Evolutionary conservation across 2,888 invertebrate species (phyloP).

Genomic region (Tetropium fuscum): DNA sequence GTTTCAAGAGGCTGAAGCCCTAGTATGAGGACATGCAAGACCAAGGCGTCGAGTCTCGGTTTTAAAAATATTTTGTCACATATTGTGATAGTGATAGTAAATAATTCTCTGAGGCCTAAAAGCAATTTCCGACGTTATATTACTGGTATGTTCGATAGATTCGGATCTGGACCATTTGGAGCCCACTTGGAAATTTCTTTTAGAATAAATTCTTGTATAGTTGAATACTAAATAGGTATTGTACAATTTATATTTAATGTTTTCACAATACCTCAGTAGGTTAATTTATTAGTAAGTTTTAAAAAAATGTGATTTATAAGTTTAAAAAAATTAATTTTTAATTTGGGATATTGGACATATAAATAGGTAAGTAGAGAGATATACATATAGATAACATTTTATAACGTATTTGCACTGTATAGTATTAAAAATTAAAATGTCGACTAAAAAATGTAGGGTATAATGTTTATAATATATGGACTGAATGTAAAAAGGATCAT

Average conservation of each 20-base stretch:
- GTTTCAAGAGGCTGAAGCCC: conserved; percentile 82
- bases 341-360: conserved; percentile 30
- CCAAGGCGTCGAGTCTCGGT: conserved; percentile 57
- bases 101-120: conserved; percentile 19
- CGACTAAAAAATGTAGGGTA: conserved; percentile 19
- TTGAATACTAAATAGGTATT: conserved; percentile 35
- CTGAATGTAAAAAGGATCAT: conserved; percentile 20
- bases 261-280: conserved; percentile 42
- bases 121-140: conserved; percentile 18
- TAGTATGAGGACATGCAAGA: conserved; percentile 65
- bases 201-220: conserved; percentile 23
- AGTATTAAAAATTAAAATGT: conserved; percentile 22
- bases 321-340: conserved; percentile 30
- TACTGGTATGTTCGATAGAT: background rate
- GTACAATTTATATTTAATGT: conserved; percentile 34
- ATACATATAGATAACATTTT: conserved; percentile 27
- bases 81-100: conserved; percentile 49
- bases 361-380: conserved; percentile 24
- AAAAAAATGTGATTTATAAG: conserved; percentile 42
- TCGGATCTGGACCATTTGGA: conserved; percentile 5
- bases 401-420: conserved; percentile 28
- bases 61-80: conserved; percentile 48
- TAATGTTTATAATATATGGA: conserved; percentile 22
- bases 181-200: conserved; percentile 31
- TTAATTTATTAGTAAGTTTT: conserved; percentile 37